These are phyloP conservation scores for Labeo catla DNA, from an alignment of 2,113 vertebrate species.

Conservation along the genomic window DNA sequence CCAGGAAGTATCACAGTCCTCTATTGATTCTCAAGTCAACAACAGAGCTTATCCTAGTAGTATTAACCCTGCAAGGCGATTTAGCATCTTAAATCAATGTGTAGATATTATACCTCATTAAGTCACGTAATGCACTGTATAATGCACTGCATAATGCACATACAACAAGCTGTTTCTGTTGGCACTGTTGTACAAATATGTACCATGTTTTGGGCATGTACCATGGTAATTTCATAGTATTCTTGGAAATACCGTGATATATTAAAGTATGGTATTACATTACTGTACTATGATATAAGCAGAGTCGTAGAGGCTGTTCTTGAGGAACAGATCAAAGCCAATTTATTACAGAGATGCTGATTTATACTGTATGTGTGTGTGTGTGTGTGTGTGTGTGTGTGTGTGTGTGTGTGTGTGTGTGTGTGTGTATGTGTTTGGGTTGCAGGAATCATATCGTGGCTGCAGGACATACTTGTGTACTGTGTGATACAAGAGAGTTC, in stretches of 20 bases:
- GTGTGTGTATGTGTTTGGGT: conserved; percentile 8
- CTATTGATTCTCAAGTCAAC: not conserved
- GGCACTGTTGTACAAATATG: not conserved
- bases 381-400: not conserved
- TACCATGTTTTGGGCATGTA: not conserved
- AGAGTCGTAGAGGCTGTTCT: not conserved
- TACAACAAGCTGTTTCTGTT: no score
- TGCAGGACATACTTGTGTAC: conserved; percentile 85
- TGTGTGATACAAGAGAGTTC: conserved; percentile 81
- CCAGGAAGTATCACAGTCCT: conserved; percentile 18
- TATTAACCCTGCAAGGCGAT: not conserved
- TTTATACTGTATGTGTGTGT: not conserved
- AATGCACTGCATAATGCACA: not conserved
- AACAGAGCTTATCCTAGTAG: not conserved
- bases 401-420: not conserved
- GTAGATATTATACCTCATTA: no score
- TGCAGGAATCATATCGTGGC: conserved; percentile 84
- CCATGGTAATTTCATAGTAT: not conserved
- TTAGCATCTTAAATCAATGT: not conserved
- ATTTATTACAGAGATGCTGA: not conserved
- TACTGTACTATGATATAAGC: not conserved
- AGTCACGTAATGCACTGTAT: not conserved
- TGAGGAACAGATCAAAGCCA: not conserved
- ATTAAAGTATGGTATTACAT: not conserved
- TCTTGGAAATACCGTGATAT: not conserved